Conservation (phyloP, 2,797 vertebrate genomes). For the Oryzias sinensis region DNA sequence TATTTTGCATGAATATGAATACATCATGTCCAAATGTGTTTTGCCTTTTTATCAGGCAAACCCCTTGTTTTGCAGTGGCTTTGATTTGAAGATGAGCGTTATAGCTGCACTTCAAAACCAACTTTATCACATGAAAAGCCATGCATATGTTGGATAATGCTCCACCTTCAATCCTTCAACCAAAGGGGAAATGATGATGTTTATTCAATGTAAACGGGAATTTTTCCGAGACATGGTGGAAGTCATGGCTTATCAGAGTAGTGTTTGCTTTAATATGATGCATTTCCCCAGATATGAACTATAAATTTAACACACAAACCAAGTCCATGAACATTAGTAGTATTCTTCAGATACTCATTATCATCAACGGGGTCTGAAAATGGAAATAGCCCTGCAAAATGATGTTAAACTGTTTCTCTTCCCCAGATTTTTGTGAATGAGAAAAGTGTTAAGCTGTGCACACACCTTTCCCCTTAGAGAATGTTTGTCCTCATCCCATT, state of each 20-base stretch:
- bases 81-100: constrained; percentile 13
- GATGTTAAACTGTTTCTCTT: constrained; percentile 10
- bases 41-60: constrained; percentile 18
- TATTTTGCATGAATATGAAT: constrained; percentile 33
- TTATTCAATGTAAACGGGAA: too few species aligned
- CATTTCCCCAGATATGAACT: too few species aligned
- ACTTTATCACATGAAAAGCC: constrained; percentile 3
- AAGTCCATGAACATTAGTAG: too few species aligned
- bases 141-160: neutral
- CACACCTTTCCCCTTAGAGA: constrained; percentile 51
- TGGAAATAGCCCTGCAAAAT: constrained; percentile 32
- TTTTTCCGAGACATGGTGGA: too few species aligned
- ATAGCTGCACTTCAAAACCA: constrained; percentile 4
- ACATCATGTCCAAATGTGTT: constrained; percentile 19
- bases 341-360: too few species aligned
- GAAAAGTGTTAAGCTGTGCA: constrained; percentile 23
- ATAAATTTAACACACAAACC: too few species aligned
- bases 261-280: too few species aligned
- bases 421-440: constrained; percentile 17
- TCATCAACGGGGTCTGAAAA: neutral
- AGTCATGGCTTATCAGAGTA: too few species aligned
- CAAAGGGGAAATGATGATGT: too few species aligned
- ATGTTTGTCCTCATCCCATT: constrained; percentile 73
- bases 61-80: constrained; percentile 30
- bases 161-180: neutral